phyloP scores from a whole-genome alignment of 2,113 vertebrate genomes.

The Vidua macroura region DNA sequence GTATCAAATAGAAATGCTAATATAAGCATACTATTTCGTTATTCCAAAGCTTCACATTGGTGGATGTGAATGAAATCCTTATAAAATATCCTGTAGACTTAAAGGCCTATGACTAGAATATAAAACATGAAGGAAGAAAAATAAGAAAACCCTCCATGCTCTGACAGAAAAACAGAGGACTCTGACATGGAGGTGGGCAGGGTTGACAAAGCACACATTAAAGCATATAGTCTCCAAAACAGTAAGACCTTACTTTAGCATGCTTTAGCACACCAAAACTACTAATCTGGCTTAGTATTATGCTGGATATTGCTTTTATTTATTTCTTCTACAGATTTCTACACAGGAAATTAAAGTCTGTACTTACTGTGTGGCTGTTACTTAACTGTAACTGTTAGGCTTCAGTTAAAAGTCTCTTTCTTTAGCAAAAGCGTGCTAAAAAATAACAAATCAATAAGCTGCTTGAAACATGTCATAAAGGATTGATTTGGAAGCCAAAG shows the following conservation, averaged over 20 bases:
- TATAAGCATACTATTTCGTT: background rate
- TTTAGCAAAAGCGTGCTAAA: slow-evolving; percentile 37
- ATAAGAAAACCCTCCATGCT: background rate
- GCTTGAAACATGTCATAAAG: slow-evolving; percentile 33
- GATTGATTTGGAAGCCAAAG: background rate
- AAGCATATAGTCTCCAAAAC: background rate
- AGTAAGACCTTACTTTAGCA: background rate
- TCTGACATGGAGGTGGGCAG: background rate
- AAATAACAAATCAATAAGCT: slow-evolving; percentile 51
- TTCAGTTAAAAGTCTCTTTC: slow-evolving; percentile 1
- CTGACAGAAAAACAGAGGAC: background rate
- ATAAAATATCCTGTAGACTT: background rate
- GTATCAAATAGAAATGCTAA: background rate
- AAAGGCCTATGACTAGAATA: background rate
- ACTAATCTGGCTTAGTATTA: slow-evolving; percentile 16
- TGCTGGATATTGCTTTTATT: slow-evolving; percentile 33
- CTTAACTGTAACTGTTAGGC: slow-evolving; percentile 19
- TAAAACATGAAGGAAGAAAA: background rate
- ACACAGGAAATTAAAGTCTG: slow-evolving; percentile 70
- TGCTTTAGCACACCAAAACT: background rate
- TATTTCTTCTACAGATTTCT: slow-evolving; percentile 52
- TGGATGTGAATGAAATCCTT: background rate
- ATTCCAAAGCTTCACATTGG: background rate
- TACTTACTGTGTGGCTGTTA: slow-evolving; percentile 27
- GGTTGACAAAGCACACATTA: background rate